Evolutionary conservation across 2,113 vertebrate species (phyloP).

Genomic region (Lepus timidus): DNA sequence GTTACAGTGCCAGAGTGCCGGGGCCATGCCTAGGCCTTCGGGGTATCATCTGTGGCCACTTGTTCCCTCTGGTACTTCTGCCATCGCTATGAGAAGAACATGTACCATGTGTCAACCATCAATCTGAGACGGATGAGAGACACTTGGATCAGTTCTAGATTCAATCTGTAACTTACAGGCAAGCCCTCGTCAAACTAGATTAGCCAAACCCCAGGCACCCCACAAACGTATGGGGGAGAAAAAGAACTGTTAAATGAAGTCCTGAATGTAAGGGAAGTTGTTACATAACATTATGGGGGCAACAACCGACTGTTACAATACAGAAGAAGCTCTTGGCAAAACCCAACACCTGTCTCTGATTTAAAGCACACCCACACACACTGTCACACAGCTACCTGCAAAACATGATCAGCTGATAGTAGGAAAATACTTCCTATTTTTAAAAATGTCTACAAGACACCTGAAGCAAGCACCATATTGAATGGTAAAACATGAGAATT

Average conservation of each 20-base stretch:
- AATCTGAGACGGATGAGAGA: not conserved
- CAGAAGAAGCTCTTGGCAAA: not conserved
- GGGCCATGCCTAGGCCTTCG: not conserved
- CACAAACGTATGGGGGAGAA: not conserved
- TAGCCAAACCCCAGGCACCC: not conserved
- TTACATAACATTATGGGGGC: not conserved
- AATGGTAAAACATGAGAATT: conserved; percentile 38
- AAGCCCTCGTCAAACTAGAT: not conserved
- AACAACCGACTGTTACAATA: not conserved
- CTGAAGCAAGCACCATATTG: not conserved
- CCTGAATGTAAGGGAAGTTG: not conserved
- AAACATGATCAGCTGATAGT: not conserved
- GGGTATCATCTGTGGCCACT: not conserved
- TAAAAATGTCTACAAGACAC: not conserved
- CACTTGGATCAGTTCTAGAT: not conserved
- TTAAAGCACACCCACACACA: not conserved
- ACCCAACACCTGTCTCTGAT: not conserved
- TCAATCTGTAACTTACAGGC: not conserved
- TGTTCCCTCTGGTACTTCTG: not conserved
- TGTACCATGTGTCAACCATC: not conserved
- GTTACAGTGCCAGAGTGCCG: not conserved
- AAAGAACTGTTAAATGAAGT: not conserved
- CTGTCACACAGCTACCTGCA: not conserved
- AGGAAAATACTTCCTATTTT: not conserved
- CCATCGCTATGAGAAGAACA: not conserved